phyloP scores from a whole-genome alignment of 2,797 vertebrate genomes.

The Sibirionetta formosa region DNA sequence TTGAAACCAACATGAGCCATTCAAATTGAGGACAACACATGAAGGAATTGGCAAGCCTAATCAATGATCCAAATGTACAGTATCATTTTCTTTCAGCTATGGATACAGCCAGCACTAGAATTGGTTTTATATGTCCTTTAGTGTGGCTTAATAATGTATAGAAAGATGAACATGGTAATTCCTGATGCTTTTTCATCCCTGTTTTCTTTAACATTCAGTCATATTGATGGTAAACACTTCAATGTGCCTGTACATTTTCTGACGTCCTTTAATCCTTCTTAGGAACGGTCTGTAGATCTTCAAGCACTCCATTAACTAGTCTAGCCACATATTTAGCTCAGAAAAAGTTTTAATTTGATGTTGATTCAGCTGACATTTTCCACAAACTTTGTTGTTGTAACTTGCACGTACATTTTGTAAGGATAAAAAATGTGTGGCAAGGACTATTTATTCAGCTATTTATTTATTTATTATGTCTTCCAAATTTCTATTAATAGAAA shows the following conservation, averaged over 20 bases:
- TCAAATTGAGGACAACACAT: neutral
- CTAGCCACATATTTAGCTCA: neutral
- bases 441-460: neutral
- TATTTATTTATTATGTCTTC: neutral
- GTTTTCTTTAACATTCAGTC: neutral
- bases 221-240: neutral
- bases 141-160: neutral
- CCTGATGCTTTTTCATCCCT: neutral
- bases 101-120: neutral
- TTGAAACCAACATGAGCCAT: rapidly evolving
- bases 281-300: neutral
- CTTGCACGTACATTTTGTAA: neutral
- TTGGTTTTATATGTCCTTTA: neutral
- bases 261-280: neutral
- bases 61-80: neutral
- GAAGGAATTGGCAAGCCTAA: neutral
- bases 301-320: neutral
- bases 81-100: neutral
- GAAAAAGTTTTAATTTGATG: neutral
- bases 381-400: neutral
- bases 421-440: neutral
- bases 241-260: neutral
- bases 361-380: neutral
- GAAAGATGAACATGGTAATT: neutral
- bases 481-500: neutral